Percentiles rank a stretch among this genome's conserved stretches.
Evolutionary conservation across 1,140 invertebrate species (phyloP).

Genomic region (Drosophila ironensis): DNA sequence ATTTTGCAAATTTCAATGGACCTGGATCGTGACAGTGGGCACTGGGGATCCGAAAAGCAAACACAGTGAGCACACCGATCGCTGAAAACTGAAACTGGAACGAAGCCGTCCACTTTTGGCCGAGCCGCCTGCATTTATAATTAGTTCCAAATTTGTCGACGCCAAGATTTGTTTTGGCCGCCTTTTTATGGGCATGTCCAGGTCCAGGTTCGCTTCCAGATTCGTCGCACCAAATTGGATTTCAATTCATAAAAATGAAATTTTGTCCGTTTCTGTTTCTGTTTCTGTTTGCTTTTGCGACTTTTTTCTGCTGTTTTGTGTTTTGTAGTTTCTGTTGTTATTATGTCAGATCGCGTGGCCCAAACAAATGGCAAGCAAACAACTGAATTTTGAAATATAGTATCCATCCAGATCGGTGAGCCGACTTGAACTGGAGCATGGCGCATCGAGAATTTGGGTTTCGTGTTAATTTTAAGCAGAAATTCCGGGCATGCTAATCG

Average conservation of each 20-base stretch:
- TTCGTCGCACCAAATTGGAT: conserved; percentile 54
- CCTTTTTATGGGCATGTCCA: conserved; percentile 61
- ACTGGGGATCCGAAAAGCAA: neutral
- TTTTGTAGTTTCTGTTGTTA: conserved; percentile 10
- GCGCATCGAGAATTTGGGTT: conserved; percentile 9
- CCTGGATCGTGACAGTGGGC: too few species aligned
- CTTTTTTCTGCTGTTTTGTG: neutral
- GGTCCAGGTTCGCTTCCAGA: conserved; percentile 46
- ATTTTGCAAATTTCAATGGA: too few species aligned
- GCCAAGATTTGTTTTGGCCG: conserved; percentile 49
- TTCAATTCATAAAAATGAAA: conserved; percentile 71
- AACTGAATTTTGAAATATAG: conserved; percentile 14
- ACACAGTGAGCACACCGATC: too few species aligned
- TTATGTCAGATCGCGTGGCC: conserved; percentile 32
- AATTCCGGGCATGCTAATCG: conserved; percentile 19
- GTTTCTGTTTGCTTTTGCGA: neutral
- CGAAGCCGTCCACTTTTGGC: conserved; percentile 46
- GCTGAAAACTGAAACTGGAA: conserved; percentile 34
- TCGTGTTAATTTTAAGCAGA: conserved; percentile 41
- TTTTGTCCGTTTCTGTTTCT: conserved; percentile 14
- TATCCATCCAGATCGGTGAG: conserved; percentile 2
- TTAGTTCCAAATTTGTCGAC: conserved; percentile 74
- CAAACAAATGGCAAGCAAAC: neutral
- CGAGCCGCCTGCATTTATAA: conserved; percentile 69
- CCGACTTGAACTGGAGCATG: conserved; percentile 21